These are phyloP conservation scores for Euproctis similis DNA, from an alignment of 2,888 invertebrate genomes.

Conservation along the genomic window DNA sequence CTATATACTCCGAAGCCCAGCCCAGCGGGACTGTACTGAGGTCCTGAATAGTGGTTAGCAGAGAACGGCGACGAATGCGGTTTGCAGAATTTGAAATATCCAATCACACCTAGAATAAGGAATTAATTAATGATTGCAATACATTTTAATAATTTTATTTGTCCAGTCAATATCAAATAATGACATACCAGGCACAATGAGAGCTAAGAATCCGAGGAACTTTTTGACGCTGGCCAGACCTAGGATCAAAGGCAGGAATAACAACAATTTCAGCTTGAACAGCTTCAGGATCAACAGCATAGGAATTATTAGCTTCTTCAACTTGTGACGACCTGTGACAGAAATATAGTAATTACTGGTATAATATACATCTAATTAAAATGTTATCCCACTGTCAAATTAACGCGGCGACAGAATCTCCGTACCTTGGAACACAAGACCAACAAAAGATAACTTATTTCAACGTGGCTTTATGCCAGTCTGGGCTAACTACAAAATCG, in stretches of 20 bases:
- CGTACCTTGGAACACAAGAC: too few relatives aligned
- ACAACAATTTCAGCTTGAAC: conserved; percentile 87
- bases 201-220: conserved; percentile 85
- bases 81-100: conserved; percentile 89
- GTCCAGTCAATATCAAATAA: not conserved
- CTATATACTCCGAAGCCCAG: conserved; percentile 77
- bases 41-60: conserved; percentile 66
- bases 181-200: conserved; percentile 80
- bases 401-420: too few relatives aligned
- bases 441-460: too few relatives aligned
- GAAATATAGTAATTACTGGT: too few relatives aligned
- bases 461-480: too few relatives aligned
- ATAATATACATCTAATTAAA: too few relatives aligned
- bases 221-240: conserved; percentile 91
- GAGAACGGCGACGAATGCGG: conserved; percentile 78
- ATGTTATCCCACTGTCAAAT: too few relatives aligned
- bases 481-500: too few relatives aligned
- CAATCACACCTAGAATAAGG: conserved; percentile 79
- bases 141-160: not conserved
- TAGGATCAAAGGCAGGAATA: conserved; percentile 88
- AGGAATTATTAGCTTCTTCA: conserved; percentile 89
- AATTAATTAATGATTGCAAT: too few relatives aligned
- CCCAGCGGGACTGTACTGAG: conserved; percentile 85
- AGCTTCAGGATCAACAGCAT: conserved; percentile 87
- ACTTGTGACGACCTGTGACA: conserved; percentile 83